Percentiles rank a stretch among this genome's conserved stretches.
These are phyloP conservation scores for Hirundo rustica DNA, from an alignment of 2,797 vertebrate species.

Conservation along the genomic window DNA sequence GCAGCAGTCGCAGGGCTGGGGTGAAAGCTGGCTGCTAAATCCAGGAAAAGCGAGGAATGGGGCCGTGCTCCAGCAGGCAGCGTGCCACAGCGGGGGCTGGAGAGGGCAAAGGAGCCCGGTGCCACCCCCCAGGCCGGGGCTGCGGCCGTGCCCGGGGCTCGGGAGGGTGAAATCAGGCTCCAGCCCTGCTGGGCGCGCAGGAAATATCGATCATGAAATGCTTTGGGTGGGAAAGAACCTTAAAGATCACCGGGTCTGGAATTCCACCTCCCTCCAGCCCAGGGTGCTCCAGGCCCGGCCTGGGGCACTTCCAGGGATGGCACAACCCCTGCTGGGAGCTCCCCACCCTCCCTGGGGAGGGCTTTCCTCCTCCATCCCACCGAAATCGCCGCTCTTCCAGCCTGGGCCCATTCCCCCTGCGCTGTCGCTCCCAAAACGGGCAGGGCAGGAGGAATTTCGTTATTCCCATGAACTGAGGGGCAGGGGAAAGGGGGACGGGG, in stretches of 20 bases:
- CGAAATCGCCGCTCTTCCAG: not conserved
- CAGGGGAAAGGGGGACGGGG: not conserved
- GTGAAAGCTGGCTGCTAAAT: not conserved
- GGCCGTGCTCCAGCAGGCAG: not conserved
- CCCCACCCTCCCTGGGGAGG: not conserved
- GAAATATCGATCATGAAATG: rapidly evolving
- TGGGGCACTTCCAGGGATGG: not conserved
- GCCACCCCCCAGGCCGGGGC: rapidly evolving
- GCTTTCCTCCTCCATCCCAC: not conserved
- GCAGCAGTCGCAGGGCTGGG: not conserved
- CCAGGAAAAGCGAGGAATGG: not conserved
- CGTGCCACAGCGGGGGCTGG: not conserved
- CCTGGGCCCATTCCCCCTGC: too few relatives aligned
- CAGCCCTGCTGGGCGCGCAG: not conserved
- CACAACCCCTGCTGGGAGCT: not conserved
- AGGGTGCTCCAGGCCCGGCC: not conserved
- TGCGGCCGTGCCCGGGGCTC: not conserved
- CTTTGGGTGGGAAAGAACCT: not conserved
- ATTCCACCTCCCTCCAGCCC: not conserved
- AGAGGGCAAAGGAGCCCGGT: not conserved
- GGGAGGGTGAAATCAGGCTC: not conserved
- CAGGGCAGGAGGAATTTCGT: not conserved
- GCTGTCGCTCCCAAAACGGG: not conserved
- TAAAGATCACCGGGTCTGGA: rapidly evolving
- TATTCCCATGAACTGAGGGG: not conserved